Evolutionary conservation across 2,797 vertebrate species (phyloP).

Genomic region (Phrynocephalus guinanensis): DNA sequence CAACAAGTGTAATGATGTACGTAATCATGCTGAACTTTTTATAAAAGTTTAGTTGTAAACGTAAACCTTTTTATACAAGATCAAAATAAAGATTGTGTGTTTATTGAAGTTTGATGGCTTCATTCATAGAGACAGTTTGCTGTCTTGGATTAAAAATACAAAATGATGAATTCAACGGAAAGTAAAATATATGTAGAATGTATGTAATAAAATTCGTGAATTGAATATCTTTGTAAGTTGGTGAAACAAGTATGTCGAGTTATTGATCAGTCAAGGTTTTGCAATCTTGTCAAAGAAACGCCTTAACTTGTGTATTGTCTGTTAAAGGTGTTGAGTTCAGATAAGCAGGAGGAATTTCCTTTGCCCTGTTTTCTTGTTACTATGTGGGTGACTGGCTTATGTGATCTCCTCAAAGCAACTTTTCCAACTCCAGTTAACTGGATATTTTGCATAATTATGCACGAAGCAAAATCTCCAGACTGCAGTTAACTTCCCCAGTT

Average conservation of each 20-base stretch:
- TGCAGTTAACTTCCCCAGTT: slow-evolving; percentile 52
- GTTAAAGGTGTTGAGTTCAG: slow-evolving; percentile 34
- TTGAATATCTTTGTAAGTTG: slow-evolving; percentile 58
- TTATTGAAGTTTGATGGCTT: slow-evolving; percentile 84
- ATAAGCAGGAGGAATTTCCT: slow-evolving; percentile 37
- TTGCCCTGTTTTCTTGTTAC: background rate
- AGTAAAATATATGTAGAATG: slow-evolving; percentile 70
- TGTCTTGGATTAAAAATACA: slow-evolving; percentile 52
- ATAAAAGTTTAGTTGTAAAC: slow-evolving; percentile 99
- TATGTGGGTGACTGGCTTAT: slow-evolving; percentile 15
- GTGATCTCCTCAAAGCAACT: slow-evolving; percentile 31
- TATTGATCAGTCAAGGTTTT: slow-evolving; percentile 4
- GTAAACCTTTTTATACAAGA: slow-evolving; percentile 98
- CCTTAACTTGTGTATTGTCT: slow-evolving; percentile 34
- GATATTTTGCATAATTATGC: slow-evolving; percentile 41
- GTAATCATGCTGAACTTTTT: slow-evolving; percentile 99
- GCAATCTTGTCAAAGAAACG: slow-evolving; percentile 32
- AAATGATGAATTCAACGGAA: slow-evolving; percentile 63
- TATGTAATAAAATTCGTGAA: slow-evolving; percentile 75
- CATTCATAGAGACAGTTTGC: slow-evolving; percentile 73
- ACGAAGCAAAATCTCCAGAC: slow-evolving; percentile 50
- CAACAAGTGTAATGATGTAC: slow-evolving; percentile 97
- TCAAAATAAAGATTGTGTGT: slow-evolving; percentile 98
- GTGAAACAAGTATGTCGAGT: slow-evolving; percentile 36
- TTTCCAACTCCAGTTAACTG: slow-evolving; percentile 48